phyloP scores from a whole-genome alignment of 2,797 vertebrate species.

The Adelosebastes latens region DNA sequence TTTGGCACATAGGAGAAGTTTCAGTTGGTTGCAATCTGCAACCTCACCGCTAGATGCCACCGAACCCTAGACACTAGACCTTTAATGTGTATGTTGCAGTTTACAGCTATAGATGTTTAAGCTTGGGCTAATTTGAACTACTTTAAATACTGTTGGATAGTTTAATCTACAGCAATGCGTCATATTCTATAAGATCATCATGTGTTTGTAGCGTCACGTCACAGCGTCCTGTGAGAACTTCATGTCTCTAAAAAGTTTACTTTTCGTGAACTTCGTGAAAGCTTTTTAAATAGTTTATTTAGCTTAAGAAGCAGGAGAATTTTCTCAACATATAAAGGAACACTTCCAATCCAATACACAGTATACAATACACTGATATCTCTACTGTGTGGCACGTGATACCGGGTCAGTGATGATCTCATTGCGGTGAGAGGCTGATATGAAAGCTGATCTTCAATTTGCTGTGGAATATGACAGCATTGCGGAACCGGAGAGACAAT shows the following conservation, averaged over 20 bases:
- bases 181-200: not conserved
- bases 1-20: not conserved
- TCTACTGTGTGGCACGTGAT: constrained; percentile 30
- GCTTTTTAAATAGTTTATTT: not conserved
- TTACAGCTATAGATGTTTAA: not conserved
- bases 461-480: constrained; percentile 33
- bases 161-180: not conserved
- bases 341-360: not conserved
- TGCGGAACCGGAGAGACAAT: constrained; percentile 14
- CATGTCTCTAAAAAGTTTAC: not conserved
- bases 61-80: too few relatives aligned
- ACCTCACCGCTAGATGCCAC: too few relatives aligned
- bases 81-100: not conserved
- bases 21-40: too few relatives aligned
- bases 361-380: constrained; percentile 9
- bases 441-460: constrained; percentile 66
- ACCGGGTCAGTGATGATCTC: constrained; percentile 46
- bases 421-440: constrained; percentile 40
- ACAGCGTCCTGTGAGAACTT: not conserved
- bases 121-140: not conserved
- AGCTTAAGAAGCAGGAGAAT: too few relatives aligned
- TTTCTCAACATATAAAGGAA: not conserved
- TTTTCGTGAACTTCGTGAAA: not conserved
- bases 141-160: not conserved
- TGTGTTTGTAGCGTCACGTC: not conserved